phyloP scores from a whole-genome alignment of 2,113 vertebrate species.

The Galeopterus variegatus region DNA sequence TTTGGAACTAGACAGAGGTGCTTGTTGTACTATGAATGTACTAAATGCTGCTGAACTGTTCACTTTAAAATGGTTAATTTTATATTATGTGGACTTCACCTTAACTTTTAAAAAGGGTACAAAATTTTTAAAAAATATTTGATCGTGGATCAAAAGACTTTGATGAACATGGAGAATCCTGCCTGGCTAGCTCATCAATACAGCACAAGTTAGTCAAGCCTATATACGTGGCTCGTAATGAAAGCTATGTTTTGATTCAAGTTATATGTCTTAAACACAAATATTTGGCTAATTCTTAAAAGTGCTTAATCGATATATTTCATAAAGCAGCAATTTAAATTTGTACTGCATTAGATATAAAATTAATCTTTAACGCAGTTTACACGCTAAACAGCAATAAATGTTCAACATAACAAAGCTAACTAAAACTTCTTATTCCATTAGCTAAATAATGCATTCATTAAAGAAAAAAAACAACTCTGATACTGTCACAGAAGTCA shows the following conservation, averaged over 20 bases:
- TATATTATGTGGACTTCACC: neutral
- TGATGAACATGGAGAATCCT: neutral
- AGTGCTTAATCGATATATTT: conserved; percentile 19
- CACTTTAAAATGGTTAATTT: conserved; percentile 25
- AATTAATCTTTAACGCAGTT: neutral
- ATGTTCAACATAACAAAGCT: neutral
- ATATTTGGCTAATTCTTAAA: conserved; percentile 8
- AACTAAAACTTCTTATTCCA: neutral
- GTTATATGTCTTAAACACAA: conserved; percentile 33
- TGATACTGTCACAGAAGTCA: neutral
- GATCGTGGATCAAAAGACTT: neutral
- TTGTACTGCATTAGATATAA: neutral
- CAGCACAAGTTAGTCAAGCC: neutral
- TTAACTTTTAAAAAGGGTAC: neutral
- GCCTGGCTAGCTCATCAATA: neutral
- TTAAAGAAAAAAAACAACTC: conserved; percentile 36
- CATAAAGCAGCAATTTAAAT: conserved; percentile 32
- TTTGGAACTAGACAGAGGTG: neutral
- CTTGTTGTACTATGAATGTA: neutral
- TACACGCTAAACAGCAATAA: neutral
- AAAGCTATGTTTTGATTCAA: neutral
- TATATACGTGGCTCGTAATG: neutral
- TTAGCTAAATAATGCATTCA: neutral
- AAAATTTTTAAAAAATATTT: neutral
- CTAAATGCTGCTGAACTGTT: neutral